These are phyloP conservation scores for Aphelenchoides avenae DNA, from an alignment of 1,140 invertebrate genomes.

Conservation along the genomic window DNA sequence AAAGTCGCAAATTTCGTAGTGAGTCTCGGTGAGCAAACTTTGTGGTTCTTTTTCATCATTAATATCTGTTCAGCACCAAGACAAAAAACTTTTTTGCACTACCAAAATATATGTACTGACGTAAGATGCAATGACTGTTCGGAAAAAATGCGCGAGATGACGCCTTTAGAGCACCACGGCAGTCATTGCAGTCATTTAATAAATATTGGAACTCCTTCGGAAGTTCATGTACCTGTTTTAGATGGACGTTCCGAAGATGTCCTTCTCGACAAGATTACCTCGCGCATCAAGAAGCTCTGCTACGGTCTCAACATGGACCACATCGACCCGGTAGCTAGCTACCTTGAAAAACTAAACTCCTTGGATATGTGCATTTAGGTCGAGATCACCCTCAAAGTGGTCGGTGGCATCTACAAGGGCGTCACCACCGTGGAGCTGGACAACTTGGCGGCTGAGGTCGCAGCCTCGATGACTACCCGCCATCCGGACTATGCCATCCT, in stretches of 20 bases:
- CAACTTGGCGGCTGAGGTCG: conserved; percentile 91
- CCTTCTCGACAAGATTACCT: conserved; percentile 95
- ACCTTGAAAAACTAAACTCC: neutral
- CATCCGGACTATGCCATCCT: conserved; percentile 95
- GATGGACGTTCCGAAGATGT: conserved; percentile 86
- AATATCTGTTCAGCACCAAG: too few species aligned
- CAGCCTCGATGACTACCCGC: conserved; percentile 87
- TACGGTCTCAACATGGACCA: conserved; percentile 92
- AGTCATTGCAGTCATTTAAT: too few species aligned
- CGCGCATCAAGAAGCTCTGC: conserved; percentile 85
- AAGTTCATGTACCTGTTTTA: conserved; percentile 27
- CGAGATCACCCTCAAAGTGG: conserved; percentile 67
- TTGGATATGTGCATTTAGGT: conserved; percentile 21
- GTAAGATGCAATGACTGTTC: too few species aligned
- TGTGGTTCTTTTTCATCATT: too few species aligned
- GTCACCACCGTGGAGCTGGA: conserved; percentile 94
- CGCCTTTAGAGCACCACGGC: too few species aligned
- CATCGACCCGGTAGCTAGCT: conserved; percentile 73
- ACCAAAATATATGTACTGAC: too few species aligned
- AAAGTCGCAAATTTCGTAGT: too few species aligned
- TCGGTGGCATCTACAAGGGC: conserved; percentile 86
- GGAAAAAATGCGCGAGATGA: too few species aligned
- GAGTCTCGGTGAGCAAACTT: too few species aligned
- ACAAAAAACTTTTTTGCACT: too few species aligned
- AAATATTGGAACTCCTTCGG: too few species aligned